Conservation (phyloP, 2,888 invertebrate genomes). For the Euspilapteryx auroguttella region DNA sequence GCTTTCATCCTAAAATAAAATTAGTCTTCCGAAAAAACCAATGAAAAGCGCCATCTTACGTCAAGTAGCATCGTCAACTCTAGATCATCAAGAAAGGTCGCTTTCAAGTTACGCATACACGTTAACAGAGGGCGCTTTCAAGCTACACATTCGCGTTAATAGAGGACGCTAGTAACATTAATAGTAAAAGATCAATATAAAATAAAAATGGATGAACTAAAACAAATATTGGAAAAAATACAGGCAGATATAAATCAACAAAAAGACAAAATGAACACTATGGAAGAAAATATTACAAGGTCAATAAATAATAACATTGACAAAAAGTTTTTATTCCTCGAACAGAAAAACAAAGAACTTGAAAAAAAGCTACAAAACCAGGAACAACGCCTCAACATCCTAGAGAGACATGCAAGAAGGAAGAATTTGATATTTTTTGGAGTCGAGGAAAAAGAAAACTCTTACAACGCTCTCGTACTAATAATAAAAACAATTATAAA, state of each 20-base stretch:
- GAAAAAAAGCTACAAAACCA: background rate
- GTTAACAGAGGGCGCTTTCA: no score
- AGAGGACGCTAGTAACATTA: no score
- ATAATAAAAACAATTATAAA: background rate
- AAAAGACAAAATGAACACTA: background rate
- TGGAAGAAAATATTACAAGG: background rate
- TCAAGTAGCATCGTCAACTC: no score
- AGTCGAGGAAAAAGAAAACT: background rate
- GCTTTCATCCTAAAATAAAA: no score
- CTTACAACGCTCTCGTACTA: background rate
- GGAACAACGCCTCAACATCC: background rate
- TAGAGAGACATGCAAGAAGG: background rate
- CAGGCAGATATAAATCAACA: background rate
- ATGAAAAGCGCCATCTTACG: no score
- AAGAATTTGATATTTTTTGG: constrained; percentile 1
- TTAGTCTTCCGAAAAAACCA: no score
- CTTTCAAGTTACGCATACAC: no score
- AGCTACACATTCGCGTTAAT: no score
- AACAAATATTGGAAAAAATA: no score
- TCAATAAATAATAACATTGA: background rate
- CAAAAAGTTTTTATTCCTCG: background rate
- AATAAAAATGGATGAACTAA: no score
- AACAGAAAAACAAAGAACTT: background rate
- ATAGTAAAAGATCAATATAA: no score
- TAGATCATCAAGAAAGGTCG: no score